These are phyloP conservation scores for Brachynemurus nebulosus DNA, from an alignment of 2,888 invertebrate species.

Conservation along the genomic window DNA sequence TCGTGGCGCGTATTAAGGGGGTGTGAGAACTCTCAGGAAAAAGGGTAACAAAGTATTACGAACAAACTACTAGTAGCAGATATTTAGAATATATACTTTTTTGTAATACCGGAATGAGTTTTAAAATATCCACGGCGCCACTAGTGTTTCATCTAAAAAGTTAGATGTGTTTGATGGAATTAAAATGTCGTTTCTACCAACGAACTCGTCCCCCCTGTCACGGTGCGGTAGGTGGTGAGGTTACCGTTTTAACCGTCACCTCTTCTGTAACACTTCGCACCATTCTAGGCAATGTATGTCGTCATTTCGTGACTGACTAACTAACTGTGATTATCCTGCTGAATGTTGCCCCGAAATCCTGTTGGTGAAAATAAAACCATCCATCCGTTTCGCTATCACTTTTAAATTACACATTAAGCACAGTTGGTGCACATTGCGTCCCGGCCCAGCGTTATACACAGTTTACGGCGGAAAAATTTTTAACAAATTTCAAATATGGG, in stretches of 20 bases:
- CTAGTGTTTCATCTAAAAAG: not conserved
- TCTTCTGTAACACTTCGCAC: no score
- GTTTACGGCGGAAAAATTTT: not conserved
- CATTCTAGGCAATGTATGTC: no score
- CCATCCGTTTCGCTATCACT: slow-evolving; percentile 1
- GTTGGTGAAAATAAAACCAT: not conserved
- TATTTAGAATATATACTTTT: not conserved
- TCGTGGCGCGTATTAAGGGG: no score
- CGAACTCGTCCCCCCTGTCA: not conserved
- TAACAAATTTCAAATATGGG: not conserved
- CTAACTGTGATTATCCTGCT: no score
- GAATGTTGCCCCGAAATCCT: no score
- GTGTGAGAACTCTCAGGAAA: no score
- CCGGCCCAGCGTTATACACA: no score
- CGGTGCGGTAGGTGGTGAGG: no score
- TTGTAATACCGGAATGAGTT: not conserved
- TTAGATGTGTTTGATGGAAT: slow-evolving; percentile 1
- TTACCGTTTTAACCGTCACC: no score
- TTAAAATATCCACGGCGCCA: not conserved
- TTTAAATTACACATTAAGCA: not conserved
- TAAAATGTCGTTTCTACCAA: not conserved
- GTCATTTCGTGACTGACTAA: no score
- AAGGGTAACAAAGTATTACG: not conserved
- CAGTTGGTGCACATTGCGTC: slow-evolving; percentile 1
- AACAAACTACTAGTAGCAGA: not conserved